A percentile compares a stretch with the other conserved stretches of the same genome.
phyloP scores from a whole-genome alignment of 1,140 invertebrate genomes.

The Papilio glaucus region DNA sequence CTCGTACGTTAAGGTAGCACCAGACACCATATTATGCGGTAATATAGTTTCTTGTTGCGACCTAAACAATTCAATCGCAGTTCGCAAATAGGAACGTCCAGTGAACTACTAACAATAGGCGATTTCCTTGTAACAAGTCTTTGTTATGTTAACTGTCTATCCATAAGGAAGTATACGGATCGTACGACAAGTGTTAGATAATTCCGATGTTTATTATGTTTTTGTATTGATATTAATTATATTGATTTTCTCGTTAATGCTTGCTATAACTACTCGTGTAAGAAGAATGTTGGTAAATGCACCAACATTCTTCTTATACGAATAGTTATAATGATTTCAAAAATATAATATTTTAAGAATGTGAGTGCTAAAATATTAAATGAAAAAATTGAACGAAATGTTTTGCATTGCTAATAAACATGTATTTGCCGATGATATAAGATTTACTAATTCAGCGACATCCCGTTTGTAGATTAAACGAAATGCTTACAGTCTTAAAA shows the following conservation, averaged over 20 bases:
- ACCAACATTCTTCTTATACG: no score
- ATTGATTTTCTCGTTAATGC: no score
- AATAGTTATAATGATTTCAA: no score
- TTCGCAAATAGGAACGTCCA: constrained; percentile 62
- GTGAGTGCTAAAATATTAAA: no score
- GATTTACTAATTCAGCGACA: background rate
- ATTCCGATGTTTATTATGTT: constrained; percentile 2
- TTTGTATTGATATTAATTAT: background rate
- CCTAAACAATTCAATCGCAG: constrained; percentile 65
- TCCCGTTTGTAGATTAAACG: constrained; percentile 50
- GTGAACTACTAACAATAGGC: constrained; percentile 72
- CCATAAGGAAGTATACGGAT: constrained; percentile 37
- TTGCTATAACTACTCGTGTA: no score
- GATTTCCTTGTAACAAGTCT: constrained; percentile 72
- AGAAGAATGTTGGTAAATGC: no score
- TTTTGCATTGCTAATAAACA: no score
- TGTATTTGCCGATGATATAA: no score
- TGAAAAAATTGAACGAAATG: no score
- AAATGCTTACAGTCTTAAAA: constrained; percentile 69
- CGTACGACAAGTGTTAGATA: constrained; percentile 3
- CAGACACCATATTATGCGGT: constrained; percentile 33
- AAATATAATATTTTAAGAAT: no score
- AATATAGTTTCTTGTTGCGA: constrained; percentile 57
- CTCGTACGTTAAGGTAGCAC: background rate
- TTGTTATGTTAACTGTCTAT: constrained; percentile 61